Conservation (phyloP, 2,888 invertebrate genomes). For the Ellobium chinense region DNA sequence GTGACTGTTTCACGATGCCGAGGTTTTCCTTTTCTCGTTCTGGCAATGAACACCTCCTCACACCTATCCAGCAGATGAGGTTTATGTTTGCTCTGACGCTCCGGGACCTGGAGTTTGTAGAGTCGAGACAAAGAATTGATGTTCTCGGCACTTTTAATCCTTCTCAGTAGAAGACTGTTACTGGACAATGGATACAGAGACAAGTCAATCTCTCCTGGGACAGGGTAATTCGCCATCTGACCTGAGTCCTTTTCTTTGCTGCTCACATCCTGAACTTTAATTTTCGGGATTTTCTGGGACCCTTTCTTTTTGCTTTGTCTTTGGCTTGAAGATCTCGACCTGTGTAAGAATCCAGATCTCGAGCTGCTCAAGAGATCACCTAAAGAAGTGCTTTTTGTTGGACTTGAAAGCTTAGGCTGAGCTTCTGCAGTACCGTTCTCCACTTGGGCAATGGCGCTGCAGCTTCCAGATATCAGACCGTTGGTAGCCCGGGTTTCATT, state of each 20-base stretch:
- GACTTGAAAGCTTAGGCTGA: neutral
- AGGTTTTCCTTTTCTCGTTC: neutral
- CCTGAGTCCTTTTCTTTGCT: neutral
- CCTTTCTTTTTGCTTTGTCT: neutral
- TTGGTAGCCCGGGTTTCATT: neutral
- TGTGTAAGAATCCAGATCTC: neutral
- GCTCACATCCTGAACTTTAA: slow-evolving; percentile 18
- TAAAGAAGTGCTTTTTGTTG: neutral
- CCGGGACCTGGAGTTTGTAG: slow-evolving; percentile 18
- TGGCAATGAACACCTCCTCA: neutral
- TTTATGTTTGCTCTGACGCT: neutral
- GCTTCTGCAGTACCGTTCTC: too few species aligned
- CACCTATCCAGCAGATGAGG: neutral
- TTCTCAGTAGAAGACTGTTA: slow-evolving; percentile 29
- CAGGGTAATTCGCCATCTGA: neutral
- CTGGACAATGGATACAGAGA: neutral
- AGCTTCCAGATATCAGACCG: too few species aligned
- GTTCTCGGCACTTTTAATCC: slow-evolving; percentile 32
- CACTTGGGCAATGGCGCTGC: too few species aligned
- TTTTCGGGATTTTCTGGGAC: slow-evolving; percentile 25
- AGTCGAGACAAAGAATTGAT: neutral
- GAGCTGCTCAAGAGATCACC: neutral
- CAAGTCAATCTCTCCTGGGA: neutral
- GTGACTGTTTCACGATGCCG: neutral
- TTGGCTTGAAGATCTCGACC: neutral